Percentiles rank a stretch among this genome's conserved stretches.
phyloP scores from a whole-genome alignment of 92 coral and sea anemone species.

The Hydrozoanthus gracilis region DNA sequence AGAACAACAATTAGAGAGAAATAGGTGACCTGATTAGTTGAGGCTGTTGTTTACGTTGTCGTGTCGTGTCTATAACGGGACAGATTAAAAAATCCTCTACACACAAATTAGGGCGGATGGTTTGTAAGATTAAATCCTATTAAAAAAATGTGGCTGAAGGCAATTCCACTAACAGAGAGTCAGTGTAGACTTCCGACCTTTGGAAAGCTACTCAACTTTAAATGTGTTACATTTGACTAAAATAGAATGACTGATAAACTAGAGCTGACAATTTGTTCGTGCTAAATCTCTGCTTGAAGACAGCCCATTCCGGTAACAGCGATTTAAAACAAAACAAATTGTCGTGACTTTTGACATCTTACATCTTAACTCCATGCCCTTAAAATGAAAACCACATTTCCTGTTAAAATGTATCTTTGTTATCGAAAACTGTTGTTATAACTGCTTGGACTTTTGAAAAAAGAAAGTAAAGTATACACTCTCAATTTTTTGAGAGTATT shows the following conservation, averaged over 20 bases:
- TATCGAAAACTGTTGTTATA: too few species aligned
- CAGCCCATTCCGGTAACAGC: too few species aligned
- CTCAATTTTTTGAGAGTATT: too few species aligned
- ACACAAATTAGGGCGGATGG: not conserved
- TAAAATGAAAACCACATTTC: too few species aligned
- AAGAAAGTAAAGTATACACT: too few species aligned
- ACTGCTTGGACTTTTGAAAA: too few species aligned
- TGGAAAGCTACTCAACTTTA: not conserved
- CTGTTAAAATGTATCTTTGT: too few species aligned
- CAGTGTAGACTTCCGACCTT: not conserved
- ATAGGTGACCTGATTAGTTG: not conserved
- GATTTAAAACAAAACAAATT: too few species aligned
- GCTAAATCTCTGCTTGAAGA: not conserved
- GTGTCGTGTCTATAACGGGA: not conserved
- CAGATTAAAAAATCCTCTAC: not conserved
- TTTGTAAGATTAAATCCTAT: constrained; percentile 17
- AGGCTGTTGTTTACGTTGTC: not conserved
- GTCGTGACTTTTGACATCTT: too few species aligned
- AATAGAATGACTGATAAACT: not conserved
- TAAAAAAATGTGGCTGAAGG: not conserved
- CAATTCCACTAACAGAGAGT: not conserved
- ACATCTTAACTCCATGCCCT: too few species aligned
- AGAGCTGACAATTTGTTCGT: not conserved
- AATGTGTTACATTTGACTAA: not conserved
- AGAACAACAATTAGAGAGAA: not conserved